These are phyloP conservation scores for Dermochelys coriacea DNA, from an alignment of 2,797 vertebrate genomes.

Conservation along the genomic window DNA sequence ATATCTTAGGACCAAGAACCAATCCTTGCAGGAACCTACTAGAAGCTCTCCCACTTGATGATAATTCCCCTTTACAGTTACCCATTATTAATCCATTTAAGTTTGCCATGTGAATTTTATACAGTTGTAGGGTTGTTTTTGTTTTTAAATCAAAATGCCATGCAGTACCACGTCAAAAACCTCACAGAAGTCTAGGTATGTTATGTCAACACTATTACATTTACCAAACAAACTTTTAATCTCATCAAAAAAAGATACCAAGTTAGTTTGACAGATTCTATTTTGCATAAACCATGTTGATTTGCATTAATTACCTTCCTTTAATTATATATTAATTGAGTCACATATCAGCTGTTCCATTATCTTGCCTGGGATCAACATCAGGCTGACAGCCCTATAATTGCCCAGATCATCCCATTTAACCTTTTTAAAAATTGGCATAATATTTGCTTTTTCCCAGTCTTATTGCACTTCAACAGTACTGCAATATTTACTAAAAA, in stretches of 20 bases:
- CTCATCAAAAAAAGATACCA: neutral
- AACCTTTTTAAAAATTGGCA: no score
- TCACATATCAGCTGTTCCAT: neutral
- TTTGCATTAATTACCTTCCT: no score
- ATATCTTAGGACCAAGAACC: neutral
- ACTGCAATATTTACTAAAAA: no score
- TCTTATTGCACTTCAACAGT: no score
- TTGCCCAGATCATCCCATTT: no score
- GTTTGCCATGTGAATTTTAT: neutral
- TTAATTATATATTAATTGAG: neutral
- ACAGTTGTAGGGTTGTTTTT: neutral
- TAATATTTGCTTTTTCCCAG: no score
- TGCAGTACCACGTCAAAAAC: neutral
- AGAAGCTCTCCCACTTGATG: neutral
- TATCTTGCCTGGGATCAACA: neutral
- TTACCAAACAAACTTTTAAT: neutral
- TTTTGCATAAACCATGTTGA: no score
- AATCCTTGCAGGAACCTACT: neutral
- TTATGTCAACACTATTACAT: neutral
- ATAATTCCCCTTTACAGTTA: neutral
- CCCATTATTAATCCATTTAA: neutral
- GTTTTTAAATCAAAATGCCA: neutral
- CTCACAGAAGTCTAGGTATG: neutral
- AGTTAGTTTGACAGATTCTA: no score
- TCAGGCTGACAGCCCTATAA: no score